Base-by-base conservation (phyloP, 2,888 invertebrate genomes). In the Agrotis puta region DNA sequence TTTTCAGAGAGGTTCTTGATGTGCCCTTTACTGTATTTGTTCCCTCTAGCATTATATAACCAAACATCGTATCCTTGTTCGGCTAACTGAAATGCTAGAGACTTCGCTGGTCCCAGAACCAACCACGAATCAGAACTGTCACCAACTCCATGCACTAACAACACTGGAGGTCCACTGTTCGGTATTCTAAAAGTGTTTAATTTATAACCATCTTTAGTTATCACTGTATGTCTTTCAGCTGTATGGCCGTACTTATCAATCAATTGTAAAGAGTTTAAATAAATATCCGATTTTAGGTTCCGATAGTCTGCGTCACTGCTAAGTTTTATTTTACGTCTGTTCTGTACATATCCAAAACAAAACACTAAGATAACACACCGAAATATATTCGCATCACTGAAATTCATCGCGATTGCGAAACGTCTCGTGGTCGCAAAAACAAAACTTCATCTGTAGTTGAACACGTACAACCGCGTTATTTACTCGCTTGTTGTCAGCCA, bases 81-180 rank as follows among this genome's bases (percentile, higher is more conserved):
- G 5, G 92, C 88, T 67, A 95, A 81, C 69, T 90, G 90, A 78
- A 89, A 95, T 2, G 94, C 93, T 62, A 94, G 64, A 1, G 94
- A 94, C 33, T 89, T 85, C 18, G 83, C 77, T 16, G 93, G 94
- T 39, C 94, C 94, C 11, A 94, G 82, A 24, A 95, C 91, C 69
- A 95, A 63, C 95, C 95, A 95, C 3, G 91, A 92, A 79, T 95
- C 95, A 0, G 95, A 94, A 79, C 94, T 94, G 63, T 95, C 95
- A 50, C 90, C 92, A 58, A 95, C 91, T 11, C 95, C 95, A 65
- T 95, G 95, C 62, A 88, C 92, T 69, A 95, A 83, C 47, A 95
- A 77, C 67, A 95, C 91, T 51, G 94, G 92, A 18, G 94, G 92
- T 66, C 94, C 95, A 61, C 86, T 88, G 3, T 84, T 88, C 1